These are phyloP conservation scores for Eurosta solidaginis DNA, from an alignment of 1,140 invertebrate genomes.

Conservation along the genomic window DNA sequence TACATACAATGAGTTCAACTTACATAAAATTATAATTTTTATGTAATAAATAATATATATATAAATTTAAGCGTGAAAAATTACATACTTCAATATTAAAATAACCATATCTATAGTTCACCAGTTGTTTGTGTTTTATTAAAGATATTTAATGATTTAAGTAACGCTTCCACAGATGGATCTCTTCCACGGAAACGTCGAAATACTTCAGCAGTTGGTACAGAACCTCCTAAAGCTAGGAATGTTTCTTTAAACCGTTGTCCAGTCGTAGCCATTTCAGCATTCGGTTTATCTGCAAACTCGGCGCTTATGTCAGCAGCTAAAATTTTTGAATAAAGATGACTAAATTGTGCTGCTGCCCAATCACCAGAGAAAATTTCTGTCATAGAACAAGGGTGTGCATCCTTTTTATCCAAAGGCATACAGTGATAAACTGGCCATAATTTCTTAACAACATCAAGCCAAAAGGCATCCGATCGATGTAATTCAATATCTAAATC, in stretches of 20 bases:
- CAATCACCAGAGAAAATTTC: slow-evolving; percentile 74
- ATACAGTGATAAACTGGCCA: slow-evolving; percentile 80
- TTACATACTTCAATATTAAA: not conserved
- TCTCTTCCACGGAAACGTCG: slow-evolving; percentile 88
- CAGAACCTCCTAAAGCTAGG: slow-evolving; percentile 79
- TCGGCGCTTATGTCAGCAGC: slow-evolving; percentile 87
- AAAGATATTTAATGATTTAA: slow-evolving; percentile 62
- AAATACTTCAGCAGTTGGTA: slow-evolving; percentile 82
- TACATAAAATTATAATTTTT: too few relatives aligned
- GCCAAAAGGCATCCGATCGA: slow-evolving; percentile 78
- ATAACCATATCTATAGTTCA: slow-evolving; percentile 28
- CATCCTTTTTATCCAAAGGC: slow-evolving; percentile 75
- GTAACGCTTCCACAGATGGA: slow-evolving; percentile 81
- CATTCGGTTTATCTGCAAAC: slow-evolving; percentile 71
- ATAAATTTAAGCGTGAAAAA: too few relatives aligned
- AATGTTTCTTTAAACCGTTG: slow-evolving; percentile 83
- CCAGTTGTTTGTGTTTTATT: slow-evolving; percentile 48
- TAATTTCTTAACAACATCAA: slow-evolving; percentile 72
- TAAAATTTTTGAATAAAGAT: slow-evolving; percentile 83
- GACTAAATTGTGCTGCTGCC: slow-evolving; percentile 76
- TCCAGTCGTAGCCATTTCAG: slow-evolving; percentile 65
- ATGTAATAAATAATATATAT: too few relatives aligned
- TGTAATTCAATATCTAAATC: slow-evolving; percentile 86
- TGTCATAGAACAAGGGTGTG: slow-evolving; percentile 78
- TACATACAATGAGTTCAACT: too few relatives aligned